Percentiles rank a stretch among this genome's conserved stretches.
These are phyloP conservation scores for Petrosia ficiformis DNA, from an alignment of 37 sponge, comb jelly and placozoan genomes.

Conservation along the genomic window DNA sequence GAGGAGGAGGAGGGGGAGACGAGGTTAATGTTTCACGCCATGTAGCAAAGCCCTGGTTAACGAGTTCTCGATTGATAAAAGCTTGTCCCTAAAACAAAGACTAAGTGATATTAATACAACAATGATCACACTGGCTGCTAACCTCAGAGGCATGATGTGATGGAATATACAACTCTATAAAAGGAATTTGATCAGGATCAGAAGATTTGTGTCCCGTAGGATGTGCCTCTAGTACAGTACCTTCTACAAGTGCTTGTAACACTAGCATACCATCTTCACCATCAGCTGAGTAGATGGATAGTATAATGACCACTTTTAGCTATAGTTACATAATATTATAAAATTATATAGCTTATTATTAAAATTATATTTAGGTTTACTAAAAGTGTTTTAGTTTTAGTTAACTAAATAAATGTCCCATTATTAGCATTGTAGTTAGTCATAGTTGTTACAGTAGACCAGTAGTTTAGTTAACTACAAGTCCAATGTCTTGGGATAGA, in stretches of 20 bases:
- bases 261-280: conserved; percentile 31
- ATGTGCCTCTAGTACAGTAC: conserved; percentile 55
- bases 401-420: too few species aligned
- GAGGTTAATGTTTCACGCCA: conserved; percentile 34
- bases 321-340: too few species aligned
- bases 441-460: too few species aligned
- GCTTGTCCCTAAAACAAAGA: conserved; percentile 18
- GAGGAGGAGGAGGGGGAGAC: too few species aligned
- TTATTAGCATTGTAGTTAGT: too few species aligned
- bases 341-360: too few species aligned
- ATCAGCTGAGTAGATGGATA: neutral
- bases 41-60: conserved; percentile 42
- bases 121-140: neutral
- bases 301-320: too few species aligned
- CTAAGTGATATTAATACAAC: neutral
- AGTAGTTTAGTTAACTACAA: too few species aligned
- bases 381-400: too few species aligned
- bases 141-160: conserved; percentile 47
- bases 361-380: too few species aligned
- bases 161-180: conserved; percentile 36
- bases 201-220: neutral
- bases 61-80: conserved; percentile 58
- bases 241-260: conserved; percentile 52
- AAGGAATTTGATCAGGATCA: conserved; percentile 4
- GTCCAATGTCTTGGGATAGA: too few species aligned